phyloP scores from a whole-genome alignment of 2,797 vertebrate genomes.

The Diceros bicornis region DNA sequence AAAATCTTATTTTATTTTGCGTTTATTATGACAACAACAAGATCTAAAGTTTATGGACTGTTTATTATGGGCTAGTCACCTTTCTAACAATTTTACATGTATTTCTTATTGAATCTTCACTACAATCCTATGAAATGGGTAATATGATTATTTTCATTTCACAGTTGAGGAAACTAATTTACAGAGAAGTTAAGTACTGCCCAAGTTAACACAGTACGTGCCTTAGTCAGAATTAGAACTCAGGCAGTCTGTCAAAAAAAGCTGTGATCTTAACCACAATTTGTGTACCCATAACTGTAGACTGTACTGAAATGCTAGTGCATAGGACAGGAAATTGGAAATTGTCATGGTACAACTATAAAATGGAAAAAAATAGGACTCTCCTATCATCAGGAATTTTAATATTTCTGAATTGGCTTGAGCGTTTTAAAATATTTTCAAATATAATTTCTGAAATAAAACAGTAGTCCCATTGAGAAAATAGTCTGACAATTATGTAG shows the following conservation, averaged over 20 bases:
- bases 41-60: not conserved
- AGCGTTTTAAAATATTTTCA: conserved; percentile 14
- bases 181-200: not conserved
- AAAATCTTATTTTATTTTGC: conserved; percentile 13
- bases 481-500: not conserved
- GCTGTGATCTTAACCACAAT: not conserved
- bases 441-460: conserved; percentile 36
- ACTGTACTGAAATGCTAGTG: not conserved
- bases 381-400: not conserved
- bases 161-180: conserved; percentile 1
- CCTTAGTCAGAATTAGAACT: not conserved
- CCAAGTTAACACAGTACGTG: not conserved
- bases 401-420: conserved; percentile 13
- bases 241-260: not conserved
- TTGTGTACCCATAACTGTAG: not conserved
- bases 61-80: not conserved
- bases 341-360: not conserved
- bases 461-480: not conserved
- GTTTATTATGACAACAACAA: not conserved
- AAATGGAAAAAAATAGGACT: not conserved
- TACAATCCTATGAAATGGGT: not conserved
- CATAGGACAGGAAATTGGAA: not conserved
- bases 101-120: conserved; percentile 5
- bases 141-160: conserved; percentile 3
- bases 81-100: not conserved